Percentiles rank a stretch among this genome's conserved stretches.
Conservation (phyloP, 2,113 vertebrate genomes). For the Rhynchopsitta pachyrhyncha region DNA sequence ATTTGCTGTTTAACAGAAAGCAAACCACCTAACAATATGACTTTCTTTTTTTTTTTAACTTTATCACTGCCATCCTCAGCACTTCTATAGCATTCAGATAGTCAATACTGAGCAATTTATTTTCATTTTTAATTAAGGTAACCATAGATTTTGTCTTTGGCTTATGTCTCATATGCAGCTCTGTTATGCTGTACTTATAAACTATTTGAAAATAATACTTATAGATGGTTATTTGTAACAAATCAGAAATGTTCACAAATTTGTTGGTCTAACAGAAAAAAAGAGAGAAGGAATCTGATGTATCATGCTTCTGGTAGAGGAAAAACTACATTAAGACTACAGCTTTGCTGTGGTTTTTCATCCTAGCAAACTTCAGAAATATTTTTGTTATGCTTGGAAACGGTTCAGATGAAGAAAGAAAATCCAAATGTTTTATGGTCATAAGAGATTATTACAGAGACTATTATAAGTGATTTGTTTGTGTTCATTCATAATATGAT, state of each 20-base stretch:
- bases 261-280: neutral
- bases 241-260: neutral
- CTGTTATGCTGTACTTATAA: neutral
- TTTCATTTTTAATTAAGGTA: neutral
- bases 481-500: neutral
- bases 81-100: neutral
- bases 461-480: neutral
- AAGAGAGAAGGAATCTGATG: neutral
- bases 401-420: neutral
- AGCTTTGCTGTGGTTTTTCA: neutral
- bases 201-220: neutral
- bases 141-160: neutral
- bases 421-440: neutral
- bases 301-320: neutral
- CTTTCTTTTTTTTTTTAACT: neutral
- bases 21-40: accelerated
- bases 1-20: neutral
- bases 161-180: neutral
- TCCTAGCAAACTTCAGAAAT: neutral
- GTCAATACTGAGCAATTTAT: neutral
- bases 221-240: neutral
- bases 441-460: neutral
- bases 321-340: neutral
- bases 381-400: neutral
- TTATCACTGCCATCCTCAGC: neutral